Evolutionary conservation across 2,888 invertebrate genomes (phyloP).

Genomic region (Patella depressa): DNA sequence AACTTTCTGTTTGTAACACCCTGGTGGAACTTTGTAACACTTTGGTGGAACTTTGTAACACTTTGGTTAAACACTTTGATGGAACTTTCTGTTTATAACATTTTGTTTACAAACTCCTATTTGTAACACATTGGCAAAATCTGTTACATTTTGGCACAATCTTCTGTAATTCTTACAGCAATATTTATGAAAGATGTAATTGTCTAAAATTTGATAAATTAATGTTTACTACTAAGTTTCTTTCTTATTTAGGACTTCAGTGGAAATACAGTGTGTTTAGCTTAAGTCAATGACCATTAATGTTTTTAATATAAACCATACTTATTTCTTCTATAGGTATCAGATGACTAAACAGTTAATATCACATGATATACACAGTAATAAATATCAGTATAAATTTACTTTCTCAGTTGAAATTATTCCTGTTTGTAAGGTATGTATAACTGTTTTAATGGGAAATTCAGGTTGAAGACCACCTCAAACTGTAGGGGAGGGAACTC

Average conservation of each 20-base stretch:
- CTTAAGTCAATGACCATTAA: constrained; percentile 5
- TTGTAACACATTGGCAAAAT: no score
- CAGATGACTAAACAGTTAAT: constrained; percentile 94
- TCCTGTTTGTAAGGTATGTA: constrained; percentile 92
- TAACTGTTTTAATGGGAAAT: no score
- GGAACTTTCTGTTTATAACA: no score
- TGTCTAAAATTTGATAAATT: background rate
- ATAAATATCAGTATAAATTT: constrained; percentile 96
- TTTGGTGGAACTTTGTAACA: no score
- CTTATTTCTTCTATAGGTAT: constrained; percentile 73
- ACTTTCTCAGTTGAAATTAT: constrained; percentile 93
- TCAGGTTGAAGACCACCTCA: no score
- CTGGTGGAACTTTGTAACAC: no score
- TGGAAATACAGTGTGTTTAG: background rate
- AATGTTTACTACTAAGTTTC: no score
- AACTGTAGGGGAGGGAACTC: no score
- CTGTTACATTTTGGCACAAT: background rate
- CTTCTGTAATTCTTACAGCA: background rate
- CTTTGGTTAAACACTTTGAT: no score
- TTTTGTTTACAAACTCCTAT: no score
- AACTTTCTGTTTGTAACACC: no score
- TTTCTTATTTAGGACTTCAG: background rate
- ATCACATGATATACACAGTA: constrained; percentile 97
- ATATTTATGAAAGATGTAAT: background rate
- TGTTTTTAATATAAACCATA: no score